A percentile compares a stretch with the other conserved stretches of the same genome.
phyloP scores from a whole-genome alignment of 2,888 invertebrate genomes.

The Rhagophthalmus giganteus region DNA sequence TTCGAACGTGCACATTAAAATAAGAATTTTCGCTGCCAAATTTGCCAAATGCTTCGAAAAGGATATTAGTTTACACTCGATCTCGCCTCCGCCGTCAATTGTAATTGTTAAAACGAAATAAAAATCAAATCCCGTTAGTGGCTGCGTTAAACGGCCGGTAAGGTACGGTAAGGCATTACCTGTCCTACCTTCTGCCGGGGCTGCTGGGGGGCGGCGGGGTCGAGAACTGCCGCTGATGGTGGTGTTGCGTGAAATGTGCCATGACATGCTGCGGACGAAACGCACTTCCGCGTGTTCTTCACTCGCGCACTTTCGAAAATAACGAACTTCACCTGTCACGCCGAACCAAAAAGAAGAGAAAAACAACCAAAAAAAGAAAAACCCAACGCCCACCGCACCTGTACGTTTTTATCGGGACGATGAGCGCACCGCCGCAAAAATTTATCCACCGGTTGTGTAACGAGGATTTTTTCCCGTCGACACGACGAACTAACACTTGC shows the following conservation, averaged over 20 bases:
- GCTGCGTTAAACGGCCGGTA: no score
- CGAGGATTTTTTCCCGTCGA: background rate
- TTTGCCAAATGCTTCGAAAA: background rate
- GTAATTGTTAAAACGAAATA: no score
- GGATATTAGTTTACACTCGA: background rate
- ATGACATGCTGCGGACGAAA: slow-evolving; percentile 32
- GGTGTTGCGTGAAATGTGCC: slow-evolving; percentile 33
- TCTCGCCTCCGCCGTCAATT: no score
- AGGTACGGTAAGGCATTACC: slow-evolving; percentile 34
- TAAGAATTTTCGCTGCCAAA: slow-evolving; percentile 7
- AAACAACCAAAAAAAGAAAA: no score
- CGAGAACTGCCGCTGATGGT: slow-evolving; percentile 18
- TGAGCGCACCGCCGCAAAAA: background rate
- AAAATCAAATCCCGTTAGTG: no score
- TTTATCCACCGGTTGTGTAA: slow-evolving; percentile 1
- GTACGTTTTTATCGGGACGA: no score
- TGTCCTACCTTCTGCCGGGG: slow-evolving; percentile 39
- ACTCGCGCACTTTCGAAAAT: slow-evolving; percentile 12
- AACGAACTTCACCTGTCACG: no score
- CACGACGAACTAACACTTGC: slow-evolving; percentile 11
- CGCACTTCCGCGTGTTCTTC: slow-evolving; percentile 15
- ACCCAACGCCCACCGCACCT: no score
- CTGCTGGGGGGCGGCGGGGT: slow-evolving; percentile 9
- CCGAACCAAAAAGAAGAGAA: no score
- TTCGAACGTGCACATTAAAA: slow-evolving; percentile 1